Percentiles rank a stretch among this genome's conserved stretches.
phyloP scores from a whole-genome alignment of 2,113 vertebrate species.

The Periophthalmus modestus region DNA sequence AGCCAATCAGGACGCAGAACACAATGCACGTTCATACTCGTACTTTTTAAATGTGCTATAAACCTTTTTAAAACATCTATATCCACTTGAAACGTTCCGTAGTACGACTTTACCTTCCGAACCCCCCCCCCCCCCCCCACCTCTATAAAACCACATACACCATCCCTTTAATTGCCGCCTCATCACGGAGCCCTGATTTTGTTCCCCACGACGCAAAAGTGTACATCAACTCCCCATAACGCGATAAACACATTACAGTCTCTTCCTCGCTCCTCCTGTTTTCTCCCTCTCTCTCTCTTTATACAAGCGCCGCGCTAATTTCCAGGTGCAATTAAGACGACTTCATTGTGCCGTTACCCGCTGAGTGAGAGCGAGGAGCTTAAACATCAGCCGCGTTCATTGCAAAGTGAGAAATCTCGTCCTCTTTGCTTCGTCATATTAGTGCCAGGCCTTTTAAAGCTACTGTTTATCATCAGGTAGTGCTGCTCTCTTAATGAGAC shows the following conservation, averaged over 20 bases:
- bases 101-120: no score
- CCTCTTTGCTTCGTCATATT: conserved; percentile 3
- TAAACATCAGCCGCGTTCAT: neutral
- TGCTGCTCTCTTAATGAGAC: neutral
- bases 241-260: conserved; percentile 38
- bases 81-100: no score
- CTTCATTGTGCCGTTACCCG: neutral
- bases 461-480: neutral
- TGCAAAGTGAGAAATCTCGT: conserved; percentile 1
- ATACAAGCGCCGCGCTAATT: neutral
- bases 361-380: neutral
- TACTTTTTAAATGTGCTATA: no score
- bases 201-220: conserved; percentile 59
- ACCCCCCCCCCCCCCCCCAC: no score
- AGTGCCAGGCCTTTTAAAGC: neutral
- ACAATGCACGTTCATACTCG: no score
- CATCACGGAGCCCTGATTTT: no score
- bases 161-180: no score
- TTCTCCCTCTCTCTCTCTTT: no score
- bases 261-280: neutral
- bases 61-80: no score
- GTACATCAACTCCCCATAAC: conserved; percentile 57
- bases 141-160: no score
- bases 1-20: no score
- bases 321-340: neutral